Evolutionary conservation across 1,140 invertebrate genomes (phyloP), one percentile per base, ranked within the genome.

Genomic region (Zaprionus camerounensis): DNA sequence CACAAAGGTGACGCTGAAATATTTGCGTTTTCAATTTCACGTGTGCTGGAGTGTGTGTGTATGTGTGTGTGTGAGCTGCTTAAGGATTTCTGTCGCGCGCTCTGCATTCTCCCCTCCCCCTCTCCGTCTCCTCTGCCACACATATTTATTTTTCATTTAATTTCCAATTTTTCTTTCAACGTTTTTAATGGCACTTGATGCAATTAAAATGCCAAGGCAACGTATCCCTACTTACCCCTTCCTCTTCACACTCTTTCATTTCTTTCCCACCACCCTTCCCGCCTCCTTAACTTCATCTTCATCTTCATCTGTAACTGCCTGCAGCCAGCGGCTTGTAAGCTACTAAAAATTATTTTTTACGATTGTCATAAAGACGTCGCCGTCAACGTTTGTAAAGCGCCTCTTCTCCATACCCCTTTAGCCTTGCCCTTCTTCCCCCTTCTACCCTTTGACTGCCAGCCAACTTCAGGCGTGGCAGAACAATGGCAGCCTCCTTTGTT

Each of bases 311-410:
- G 46, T 51, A n/a, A 46, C 44, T 38, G 44, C 44, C 62, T 65
- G 7, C 58, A 36, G 71, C 63, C 57, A 62, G 64, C 78, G 76
- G 79, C 79, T 80, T 78, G 84, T 80, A 74, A 86, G 83, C 83
- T 86, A 83, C 83, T 86, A 86, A 86, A 86, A 87, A 86, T 86
- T 88, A 87, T 86, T 83, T 86, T 86, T 86, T 88, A 88, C 84
- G 83, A 88, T 88, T 86, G 84, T 83, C 84, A 86, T 88, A 88
- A 86, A 86, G 83, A 83, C 80, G 84, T 76, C 73, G 82, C 57
- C 76, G 55, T 62, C 76, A 53, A 55, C 75, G 64, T 59, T 53
- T 69, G 67, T 59, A 51, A 71, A 63, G 59, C 13, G 13, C 26
- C 38, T 36, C 51, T 36, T 34, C 41, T 31, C 5, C 56, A 11